A percentile compares a stretch with the other conserved stretches of the same genome.
Evolutionary conservation across 92 coral and sea anemone species (phyloP).

Genomic region (Siderastrea radians): DNA sequence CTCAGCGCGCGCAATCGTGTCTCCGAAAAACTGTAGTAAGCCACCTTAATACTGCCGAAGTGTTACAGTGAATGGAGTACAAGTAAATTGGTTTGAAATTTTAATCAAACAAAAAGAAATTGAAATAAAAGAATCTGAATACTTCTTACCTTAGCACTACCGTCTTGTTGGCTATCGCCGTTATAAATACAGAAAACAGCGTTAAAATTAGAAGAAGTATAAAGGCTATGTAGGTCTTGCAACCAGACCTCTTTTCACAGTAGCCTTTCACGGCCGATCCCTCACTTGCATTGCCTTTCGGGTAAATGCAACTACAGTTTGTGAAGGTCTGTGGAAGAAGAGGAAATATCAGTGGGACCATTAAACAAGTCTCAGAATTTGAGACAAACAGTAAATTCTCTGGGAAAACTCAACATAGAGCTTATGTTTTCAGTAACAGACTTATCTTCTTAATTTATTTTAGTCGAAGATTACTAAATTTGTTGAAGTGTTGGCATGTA

Average conservation of each 20-base stretch:
- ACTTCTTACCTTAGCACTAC: conserved; percentile 85
- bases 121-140: background rate
- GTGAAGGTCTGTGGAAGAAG: conserved; percentile 61
- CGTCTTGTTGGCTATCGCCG: conserved; percentile 85
- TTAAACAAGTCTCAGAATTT: background rate
- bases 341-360: background rate
- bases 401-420: no score
- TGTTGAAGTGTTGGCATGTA: no score
- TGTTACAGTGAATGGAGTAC: no score
- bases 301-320: conserved; percentile 86
- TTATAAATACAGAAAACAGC: conserved; percentile 72
- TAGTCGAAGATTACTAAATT: no score
- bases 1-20: no score
- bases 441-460: no score
- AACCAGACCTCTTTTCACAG: conserved; percentile 84
- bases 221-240: conserved; percentile 84
- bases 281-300: conserved; percentile 45
- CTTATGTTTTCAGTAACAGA: no score
- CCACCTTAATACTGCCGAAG: no score
- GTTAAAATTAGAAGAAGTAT: conserved; percentile 54
- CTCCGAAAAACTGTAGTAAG: no score
- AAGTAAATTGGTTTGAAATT: no score
- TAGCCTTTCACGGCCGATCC: conserved; percentile 83
- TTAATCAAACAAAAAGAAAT: no score
- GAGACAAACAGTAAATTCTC: no score